phyloP scores from a whole-genome alignment of 2,113 vertebrate genomes.

The Saccopteryx leptura region DNA sequence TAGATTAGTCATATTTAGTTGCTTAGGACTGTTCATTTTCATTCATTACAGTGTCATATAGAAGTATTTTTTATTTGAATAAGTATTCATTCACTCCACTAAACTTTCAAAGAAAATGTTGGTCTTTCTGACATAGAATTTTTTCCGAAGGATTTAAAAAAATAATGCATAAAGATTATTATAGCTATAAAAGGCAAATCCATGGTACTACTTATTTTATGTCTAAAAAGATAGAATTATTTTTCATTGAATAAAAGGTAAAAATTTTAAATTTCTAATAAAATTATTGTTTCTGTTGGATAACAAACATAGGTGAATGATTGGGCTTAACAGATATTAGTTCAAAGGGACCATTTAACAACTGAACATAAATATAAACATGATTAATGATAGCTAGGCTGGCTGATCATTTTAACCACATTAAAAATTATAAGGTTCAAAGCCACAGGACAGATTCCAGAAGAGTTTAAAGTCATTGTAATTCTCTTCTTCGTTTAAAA shows the following conservation, averaged over 20 bases:
- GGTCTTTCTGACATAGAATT: background rate
- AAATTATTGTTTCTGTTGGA: background rate
- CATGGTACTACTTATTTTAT: background rate
- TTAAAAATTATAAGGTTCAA: conserved; percentile 22
- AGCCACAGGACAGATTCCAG: background rate
- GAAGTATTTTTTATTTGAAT: background rate
- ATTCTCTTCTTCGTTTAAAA: background rate
- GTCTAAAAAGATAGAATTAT: background rate
- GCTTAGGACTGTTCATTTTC: background rate
- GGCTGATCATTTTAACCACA: background rate
- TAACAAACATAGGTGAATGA: background rate
- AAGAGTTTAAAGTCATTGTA: background rate
- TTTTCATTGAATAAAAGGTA: background rate
- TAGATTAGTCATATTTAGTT: background rate
- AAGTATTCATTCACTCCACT: background rate
- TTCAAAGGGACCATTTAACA: background rate
- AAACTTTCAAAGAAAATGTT: conserved; percentile 1
- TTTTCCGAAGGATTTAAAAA: background rate
- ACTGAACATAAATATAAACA: conserved; percentile 27
- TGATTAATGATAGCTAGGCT: background rate
- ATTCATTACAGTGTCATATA: background rate
- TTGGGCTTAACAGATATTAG: background rate
- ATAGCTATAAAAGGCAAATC: background rate
- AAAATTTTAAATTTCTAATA: conserved; percentile 3
- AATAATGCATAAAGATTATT: background rate